These are phyloP conservation scores for Bursaphelenchus mucronatus DNA, from an alignment of 1,140 invertebrate species.

Conservation along the genomic window DNA sequence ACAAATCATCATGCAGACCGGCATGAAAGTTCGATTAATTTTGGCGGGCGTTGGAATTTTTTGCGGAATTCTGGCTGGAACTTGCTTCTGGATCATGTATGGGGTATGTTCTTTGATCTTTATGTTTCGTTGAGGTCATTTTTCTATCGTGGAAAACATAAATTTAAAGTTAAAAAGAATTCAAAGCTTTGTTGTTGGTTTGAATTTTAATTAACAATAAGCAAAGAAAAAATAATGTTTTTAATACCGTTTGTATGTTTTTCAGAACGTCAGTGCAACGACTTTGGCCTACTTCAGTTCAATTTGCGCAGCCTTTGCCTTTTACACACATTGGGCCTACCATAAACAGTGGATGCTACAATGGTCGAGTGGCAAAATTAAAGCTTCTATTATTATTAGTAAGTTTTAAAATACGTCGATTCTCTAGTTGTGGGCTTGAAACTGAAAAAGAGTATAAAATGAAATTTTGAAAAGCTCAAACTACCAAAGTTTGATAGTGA, in stretches of 20 bases:
- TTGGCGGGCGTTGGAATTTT: slow-evolving; percentile 43
- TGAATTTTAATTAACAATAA: slow-evolving; percentile 3
- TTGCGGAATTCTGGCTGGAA: slow-evolving; percentile 43
- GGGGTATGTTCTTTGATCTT: slow-evolving; percentile 25
- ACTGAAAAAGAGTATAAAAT: too few species aligned
- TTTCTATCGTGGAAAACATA: not conserved
- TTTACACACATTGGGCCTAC: slow-evolving; percentile 45
- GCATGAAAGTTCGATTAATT: slow-evolving; percentile 43
- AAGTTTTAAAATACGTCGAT: slow-evolving; percentile 25
- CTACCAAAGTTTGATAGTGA: too few species aligned
- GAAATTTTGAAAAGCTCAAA: too few species aligned
- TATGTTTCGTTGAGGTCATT: not conserved
- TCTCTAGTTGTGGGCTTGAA: too few species aligned
- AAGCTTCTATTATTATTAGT: slow-evolving; percentile 35
- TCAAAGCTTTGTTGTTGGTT: not conserved
- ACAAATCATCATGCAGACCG: slow-evolving; percentile 24
- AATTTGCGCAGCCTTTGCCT: slow-evolving; percentile 41
- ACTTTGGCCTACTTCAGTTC: slow-evolving; percentile 43
- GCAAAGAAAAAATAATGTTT: not conserved
- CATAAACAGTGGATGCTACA: slow-evolving; percentile 44
- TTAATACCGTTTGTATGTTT: not conserved
- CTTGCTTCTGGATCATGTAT: slow-evolving; percentile 33
- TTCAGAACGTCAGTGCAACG: slow-evolving; percentile 47
- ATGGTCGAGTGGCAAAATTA: slow-evolving; percentile 35
- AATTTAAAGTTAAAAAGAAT: not conserved